phyloP scores from a whole-genome alignment of 2,113 vertebrate species.

The Heterochromis multidens region DNA sequence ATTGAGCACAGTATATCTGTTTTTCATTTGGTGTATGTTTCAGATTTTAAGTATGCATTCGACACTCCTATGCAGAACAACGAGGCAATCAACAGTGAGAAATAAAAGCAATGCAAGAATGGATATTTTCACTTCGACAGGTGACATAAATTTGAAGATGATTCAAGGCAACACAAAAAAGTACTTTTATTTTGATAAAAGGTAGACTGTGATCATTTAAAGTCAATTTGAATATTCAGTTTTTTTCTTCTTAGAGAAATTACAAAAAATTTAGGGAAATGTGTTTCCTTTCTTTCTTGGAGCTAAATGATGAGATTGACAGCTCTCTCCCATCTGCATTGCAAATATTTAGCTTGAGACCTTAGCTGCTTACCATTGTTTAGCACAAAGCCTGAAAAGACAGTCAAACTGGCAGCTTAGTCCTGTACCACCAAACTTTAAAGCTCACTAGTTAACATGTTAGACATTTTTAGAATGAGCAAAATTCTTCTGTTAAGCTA shows the following conservation, averaged over 20 bases:
- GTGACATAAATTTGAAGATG: background rate
- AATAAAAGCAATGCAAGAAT: background rate
- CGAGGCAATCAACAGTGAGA: background rate
- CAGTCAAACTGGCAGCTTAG: background rate
- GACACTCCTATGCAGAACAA: background rate
- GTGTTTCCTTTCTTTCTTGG: background rate
- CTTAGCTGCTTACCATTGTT: background rate
- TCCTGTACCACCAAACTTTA: background rate
- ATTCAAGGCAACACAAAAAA: background rate
- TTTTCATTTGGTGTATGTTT: background rate
- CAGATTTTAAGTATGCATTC: background rate
- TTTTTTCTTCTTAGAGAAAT: background rate
- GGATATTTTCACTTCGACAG: background rate
- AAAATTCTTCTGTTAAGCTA: background rate
- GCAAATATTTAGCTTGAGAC: background rate
- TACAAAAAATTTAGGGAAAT: background rate
- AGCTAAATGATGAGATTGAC: background rate
- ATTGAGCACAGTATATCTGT: background rate
- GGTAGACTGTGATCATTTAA: background rate
- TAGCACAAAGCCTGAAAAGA: background rate
- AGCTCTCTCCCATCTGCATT: background rate
- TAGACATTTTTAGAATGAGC: background rate
- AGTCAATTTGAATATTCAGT: background rate
- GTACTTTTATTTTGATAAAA: background rate
- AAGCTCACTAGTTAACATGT: background rate